phyloP scores from a whole-genome alignment of 2,888 invertebrate genomes.

The Noctua janthe region DNA sequence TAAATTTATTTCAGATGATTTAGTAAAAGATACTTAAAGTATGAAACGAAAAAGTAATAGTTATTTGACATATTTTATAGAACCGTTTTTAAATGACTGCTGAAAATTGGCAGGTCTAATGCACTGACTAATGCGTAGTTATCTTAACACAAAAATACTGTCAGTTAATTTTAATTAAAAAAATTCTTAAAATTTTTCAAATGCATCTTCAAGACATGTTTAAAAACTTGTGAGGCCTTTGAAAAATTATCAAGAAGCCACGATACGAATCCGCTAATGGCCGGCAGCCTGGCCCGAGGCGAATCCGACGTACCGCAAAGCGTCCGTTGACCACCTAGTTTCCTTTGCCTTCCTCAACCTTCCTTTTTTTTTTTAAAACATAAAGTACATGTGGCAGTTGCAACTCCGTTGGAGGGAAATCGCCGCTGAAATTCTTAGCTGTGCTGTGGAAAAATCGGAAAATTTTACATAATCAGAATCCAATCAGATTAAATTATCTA shows the following conservation, averaged over 20 bases:
- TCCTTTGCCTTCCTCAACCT: slow-evolving; percentile 50
- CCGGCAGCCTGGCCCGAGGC: slow-evolving; percentile 45
- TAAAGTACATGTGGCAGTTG: background rate
- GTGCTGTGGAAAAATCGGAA: background rate
- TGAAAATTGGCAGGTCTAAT: background rate
- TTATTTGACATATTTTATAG: background rate
- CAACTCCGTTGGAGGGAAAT: slow-evolving; percentile 12
- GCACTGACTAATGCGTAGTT: background rate
- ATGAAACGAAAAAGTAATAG: background rate
- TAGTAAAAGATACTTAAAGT: background rate
- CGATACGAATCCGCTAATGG: slow-evolving; percentile 54
- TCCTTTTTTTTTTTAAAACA: slow-evolving; percentile 25
- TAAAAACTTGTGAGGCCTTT: background rate
- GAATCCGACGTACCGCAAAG: slow-evolving; percentile 57
- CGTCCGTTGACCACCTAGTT: slow-evolving; percentile 49
- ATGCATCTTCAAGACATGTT: background rate
- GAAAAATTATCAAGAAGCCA: slow-evolving; percentile 24
- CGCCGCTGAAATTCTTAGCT: background rate
- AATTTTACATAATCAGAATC: slow-evolving; percentile 20
- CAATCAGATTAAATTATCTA: slow-evolving; percentile 3
- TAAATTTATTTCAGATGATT: background rate
- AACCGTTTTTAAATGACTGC: background rate
- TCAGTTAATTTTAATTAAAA: background rate
- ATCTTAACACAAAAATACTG: background rate
- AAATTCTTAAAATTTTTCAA: background rate